A percentile compares a stretch with the other conserved stretches of the same genome.
Conservation (phyloP, 2,888 invertebrate genomes). For the Epirrita christyi region DNA sequence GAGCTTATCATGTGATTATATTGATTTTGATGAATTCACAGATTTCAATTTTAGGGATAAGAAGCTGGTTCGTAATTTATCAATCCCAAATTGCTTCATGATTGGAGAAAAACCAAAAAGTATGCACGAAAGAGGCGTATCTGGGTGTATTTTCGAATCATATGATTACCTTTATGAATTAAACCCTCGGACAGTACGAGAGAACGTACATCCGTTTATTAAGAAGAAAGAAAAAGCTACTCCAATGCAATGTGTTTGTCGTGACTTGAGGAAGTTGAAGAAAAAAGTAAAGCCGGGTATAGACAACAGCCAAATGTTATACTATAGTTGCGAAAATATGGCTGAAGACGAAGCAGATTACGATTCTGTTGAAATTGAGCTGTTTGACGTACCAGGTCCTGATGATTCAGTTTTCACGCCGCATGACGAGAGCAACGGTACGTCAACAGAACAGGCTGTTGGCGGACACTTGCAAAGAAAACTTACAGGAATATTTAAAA, state of each 20-base stretch:
- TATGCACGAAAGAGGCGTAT: conserved; percentile 59
- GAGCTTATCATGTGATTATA: conserved; percentile 29
- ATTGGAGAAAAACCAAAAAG: conserved; percentile 39
- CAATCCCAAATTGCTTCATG: conserved; percentile 42
- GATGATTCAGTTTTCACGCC: background rate
- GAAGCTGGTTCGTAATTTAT: conserved; percentile 28
- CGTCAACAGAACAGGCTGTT: conserved; percentile 10
- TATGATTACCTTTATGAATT: conserved; percentile 54
- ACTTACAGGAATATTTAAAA: conserved; percentile 44
- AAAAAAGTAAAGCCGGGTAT: conserved; percentile 26
- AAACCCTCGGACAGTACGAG: conserved; percentile 47
- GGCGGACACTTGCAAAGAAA: conserved; percentile 17
- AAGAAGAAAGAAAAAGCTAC: conserved; percentile 51
- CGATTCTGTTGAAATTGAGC: conserved; percentile 19
- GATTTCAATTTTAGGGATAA: conserved; percentile 4
- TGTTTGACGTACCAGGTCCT: conserved; percentile 8
- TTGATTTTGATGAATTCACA: conserved; percentile 11
- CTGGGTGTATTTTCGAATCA: conserved; percentile 55
- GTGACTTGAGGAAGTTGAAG: conserved; percentile 39
- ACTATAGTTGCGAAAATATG: conserved; percentile 55
- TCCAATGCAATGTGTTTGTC: conserved; percentile 62
- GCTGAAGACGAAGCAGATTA: conserved; percentile 17
- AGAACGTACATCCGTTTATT: conserved; percentile 56
- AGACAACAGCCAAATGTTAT: conserved; percentile 43
- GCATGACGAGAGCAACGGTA: conserved; percentile 1